Evolutionary conservation across 2,797 vertebrate species (phyloP).

Genomic region (Xiphophorus birchmanni): DNA sequence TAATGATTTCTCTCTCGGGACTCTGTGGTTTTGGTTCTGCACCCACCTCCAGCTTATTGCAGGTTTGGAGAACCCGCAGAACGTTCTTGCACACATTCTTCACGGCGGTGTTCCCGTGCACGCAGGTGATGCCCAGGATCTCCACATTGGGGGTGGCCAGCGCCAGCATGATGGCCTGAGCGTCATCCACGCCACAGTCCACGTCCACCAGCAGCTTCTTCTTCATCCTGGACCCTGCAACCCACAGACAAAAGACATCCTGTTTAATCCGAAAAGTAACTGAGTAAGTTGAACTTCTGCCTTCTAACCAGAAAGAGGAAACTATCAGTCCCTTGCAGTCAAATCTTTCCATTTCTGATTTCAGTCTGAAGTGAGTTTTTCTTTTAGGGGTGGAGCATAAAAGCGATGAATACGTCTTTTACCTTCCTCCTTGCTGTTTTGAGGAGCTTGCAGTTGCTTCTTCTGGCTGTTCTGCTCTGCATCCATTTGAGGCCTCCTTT

Average conservation of each 20-base stretch:
- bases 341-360: background rate
- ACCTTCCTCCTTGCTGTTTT: background rate
- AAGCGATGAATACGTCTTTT: background rate
- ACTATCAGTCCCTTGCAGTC: background rate
- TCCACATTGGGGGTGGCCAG: slow-evolving; percentile 70
- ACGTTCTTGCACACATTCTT: slow-evolving; percentile 83
- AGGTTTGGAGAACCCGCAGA: slow-evolving; percentile 77
- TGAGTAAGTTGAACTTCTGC: background rate
- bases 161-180: slow-evolving; percentile 83
- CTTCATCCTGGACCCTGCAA: slow-evolving; percentile 58
- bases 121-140: slow-evolving; percentile 81
- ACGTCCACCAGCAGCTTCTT: slow-evolving; percentile 79
- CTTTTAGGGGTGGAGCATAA: background rate
- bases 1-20: background rate
- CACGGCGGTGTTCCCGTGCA: slow-evolving; percentile 78
- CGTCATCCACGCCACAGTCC: slow-evolving; percentile 82
- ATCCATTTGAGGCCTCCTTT: background rate
- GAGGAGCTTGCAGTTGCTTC: background rate
- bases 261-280: no score
- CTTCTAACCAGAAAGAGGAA: background rate
- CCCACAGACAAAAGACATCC: background rate
- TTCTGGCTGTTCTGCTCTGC: background rate
- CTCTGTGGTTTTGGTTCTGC: background rate
- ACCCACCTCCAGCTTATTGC: slow-evolving; percentile 72
- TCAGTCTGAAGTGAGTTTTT: background rate